Conservation (phyloP, 2,888 invertebrate species). For the Plebejus anna region DNA sequence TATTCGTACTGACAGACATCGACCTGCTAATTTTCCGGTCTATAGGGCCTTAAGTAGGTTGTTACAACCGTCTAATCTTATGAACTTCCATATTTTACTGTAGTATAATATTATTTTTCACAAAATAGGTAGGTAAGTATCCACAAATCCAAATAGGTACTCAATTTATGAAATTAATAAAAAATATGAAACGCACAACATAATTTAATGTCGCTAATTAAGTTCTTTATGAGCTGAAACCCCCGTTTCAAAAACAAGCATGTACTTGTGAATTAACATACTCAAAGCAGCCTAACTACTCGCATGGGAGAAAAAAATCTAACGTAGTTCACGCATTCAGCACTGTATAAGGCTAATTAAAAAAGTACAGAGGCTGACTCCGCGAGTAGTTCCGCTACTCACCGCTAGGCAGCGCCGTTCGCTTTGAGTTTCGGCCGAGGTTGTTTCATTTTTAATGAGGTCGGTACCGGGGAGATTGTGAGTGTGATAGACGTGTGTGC, state of each 20-base stretch:
- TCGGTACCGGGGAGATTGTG: constrained; percentile 62
- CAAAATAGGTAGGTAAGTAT: not conserved
- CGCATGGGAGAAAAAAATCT: constrained; percentile 65
- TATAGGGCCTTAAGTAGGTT: no score
- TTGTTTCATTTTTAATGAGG: constrained; percentile 77
- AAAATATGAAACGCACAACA: constrained; percentile 33
- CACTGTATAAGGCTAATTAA: constrained; percentile 76
- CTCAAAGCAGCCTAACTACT: constrained; percentile 77
- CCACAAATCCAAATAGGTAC: not conserved
- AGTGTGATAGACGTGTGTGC: constrained; percentile 48
- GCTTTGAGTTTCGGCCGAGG: constrained; percentile 67
- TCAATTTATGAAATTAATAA: constrained; percentile 14
- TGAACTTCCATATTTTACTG: not conserved
- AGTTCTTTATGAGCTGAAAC: constrained; percentile 44
- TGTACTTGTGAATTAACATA: constrained; percentile 74
- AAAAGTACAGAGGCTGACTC: constrained; percentile 74
- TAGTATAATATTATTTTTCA: not conserved
- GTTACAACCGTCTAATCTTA: not conserved
- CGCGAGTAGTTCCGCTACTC: constrained; percentile 76
- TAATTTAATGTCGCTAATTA: constrained; percentile 52
- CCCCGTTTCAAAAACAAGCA: constrained; percentile 54
- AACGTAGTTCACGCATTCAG: constrained; percentile 74
- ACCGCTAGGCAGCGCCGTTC: constrained; percentile 69
- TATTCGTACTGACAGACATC: no score
- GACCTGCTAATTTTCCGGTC: no score